phyloP scores from a whole-genome alignment of 2,113 vertebrate genomes.

The Lampris incognitus region DNA sequence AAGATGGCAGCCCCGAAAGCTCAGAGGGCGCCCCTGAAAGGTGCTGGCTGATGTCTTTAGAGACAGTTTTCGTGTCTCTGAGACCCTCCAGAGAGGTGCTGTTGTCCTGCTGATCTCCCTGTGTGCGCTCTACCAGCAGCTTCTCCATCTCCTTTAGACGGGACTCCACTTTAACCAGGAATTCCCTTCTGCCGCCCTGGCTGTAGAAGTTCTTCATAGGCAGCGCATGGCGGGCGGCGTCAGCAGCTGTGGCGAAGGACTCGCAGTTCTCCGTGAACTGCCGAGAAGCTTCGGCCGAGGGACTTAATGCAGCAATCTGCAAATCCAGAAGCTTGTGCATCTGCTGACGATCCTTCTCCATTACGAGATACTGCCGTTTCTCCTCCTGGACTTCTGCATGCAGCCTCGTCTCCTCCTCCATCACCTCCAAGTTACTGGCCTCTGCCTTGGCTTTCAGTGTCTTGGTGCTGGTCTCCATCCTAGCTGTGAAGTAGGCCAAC shows the following conservation, averaged over 20 bases:
- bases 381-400: conserved; percentile 68
- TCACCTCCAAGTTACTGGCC: conserved; percentile 71
- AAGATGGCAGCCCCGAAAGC: conserved; percentile 78
- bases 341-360: conserved; percentile 71
- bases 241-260: conserved; percentile 85
- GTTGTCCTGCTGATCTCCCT: conserved; percentile 58
- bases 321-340: conserved; percentile 76
- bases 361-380: conserved; percentile 68
- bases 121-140: conserved; percentile 68
- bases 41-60: conserved; percentile 72
- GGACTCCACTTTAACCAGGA: conserved; percentile 79
- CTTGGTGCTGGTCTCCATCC: conserved; percentile 82
- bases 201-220: conserved; percentile 86
- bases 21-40: conserved; percentile 66
- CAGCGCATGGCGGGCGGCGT: conserved; percentile 86
- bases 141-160: conserved; percentile 74
- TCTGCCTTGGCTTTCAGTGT: conserved; percentile 83
- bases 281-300: conserved; percentile 69
- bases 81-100: conserved; percentile 65
- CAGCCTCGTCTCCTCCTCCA: conserved; percentile 78
- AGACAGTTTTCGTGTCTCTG: conserved; percentile 64
- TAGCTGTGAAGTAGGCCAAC: conserved; percentile 78
- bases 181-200: conserved; percentile 73
- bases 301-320: conserved; percentile 84
- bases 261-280: conserved; percentile 85